phyloP scores from a whole-genome alignment of 1,140 invertebrate species.

The Caenorhabditis brenneri region DNA sequence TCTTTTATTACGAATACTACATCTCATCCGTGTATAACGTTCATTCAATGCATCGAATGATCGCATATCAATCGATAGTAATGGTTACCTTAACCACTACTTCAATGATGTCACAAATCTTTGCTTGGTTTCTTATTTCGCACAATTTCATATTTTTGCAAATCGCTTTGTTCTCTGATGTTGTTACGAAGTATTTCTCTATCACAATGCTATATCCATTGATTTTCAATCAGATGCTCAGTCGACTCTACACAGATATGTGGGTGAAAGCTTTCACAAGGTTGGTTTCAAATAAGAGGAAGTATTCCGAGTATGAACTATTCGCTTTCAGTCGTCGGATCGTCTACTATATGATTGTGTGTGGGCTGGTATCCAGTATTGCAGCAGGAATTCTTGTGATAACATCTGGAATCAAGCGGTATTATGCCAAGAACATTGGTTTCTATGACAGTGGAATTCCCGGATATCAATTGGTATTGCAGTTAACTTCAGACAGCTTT shows the following conservation, averaged over 20 bases:
- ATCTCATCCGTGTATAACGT: not conserved
- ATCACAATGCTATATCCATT: not conserved
- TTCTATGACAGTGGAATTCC: not conserved
- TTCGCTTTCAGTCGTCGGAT: not conserved
- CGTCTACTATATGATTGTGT: not conserved
- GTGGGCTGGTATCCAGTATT: not conserved
- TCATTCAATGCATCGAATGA: not conserved
- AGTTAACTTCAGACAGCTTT: not conserved
- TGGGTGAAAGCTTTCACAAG: not conserved
- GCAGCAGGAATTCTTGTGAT: not conserved
- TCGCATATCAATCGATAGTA: not conserved
- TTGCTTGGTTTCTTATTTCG: not conserved
- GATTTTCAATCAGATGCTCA: not conserved
- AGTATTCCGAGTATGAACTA: no score
- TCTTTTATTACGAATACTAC: not conserved
- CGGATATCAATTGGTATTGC: not conserved
- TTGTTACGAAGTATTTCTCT: not conserved
- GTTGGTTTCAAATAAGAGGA: no score
- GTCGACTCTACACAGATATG: not conserved
- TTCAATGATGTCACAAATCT: not conserved
- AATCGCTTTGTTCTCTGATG: not conserved
- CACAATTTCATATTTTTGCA: not conserved
- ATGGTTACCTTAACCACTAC: not conserved
- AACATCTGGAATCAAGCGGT: not conserved
- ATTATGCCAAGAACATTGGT: not conserved